Percentiles rank a stretch among this genome's conserved stretches.
phyloP scores from a whole-genome alignment of 2,888 invertebrate genomes.

The Pachycephus smyrnensis region DNA sequence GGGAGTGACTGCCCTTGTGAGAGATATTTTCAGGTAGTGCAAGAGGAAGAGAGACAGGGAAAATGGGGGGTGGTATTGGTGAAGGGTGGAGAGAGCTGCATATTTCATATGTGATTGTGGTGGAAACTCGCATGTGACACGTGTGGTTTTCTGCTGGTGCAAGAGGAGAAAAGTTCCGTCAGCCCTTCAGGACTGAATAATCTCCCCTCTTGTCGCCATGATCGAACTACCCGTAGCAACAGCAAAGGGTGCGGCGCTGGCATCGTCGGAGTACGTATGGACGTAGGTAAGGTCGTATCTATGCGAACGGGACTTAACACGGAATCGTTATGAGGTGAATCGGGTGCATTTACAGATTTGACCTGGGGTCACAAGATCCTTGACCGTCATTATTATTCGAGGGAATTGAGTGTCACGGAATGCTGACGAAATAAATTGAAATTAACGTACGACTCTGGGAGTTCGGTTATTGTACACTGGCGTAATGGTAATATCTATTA shows the following conservation, averaged over 20 bases:
- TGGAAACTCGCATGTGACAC: conserved; percentile 34
- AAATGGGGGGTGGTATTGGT: not conserved
- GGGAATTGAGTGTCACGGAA: not conserved
- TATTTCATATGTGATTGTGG: conserved; percentile 41
- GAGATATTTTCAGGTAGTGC: not conserved
- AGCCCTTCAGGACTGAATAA: not conserved
- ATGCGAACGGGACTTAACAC: not conserved
- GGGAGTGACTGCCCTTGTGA: not conserved
- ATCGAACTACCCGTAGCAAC: not conserved
- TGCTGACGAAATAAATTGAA: not conserved
- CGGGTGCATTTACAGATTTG: not conserved
- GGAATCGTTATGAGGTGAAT: not conserved
- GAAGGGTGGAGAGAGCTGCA: conserved; percentile 29
- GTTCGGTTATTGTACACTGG: not conserved
- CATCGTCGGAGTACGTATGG: not conserved
- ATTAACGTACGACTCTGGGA: not conserved
- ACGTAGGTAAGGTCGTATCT: not conserved
- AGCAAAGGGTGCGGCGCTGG: not conserved
- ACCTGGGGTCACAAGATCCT: not conserved
- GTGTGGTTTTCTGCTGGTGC: conserved; percentile 16
- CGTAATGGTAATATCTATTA: not conserved
- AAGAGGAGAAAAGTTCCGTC: not conserved
- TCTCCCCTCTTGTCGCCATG: not conserved
- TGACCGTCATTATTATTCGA: not conserved
- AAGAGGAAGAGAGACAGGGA: not conserved